phyloP scores from a whole-genome alignment of 2,888 invertebrate genomes.

The Drosophila kanekoi region DNA sequence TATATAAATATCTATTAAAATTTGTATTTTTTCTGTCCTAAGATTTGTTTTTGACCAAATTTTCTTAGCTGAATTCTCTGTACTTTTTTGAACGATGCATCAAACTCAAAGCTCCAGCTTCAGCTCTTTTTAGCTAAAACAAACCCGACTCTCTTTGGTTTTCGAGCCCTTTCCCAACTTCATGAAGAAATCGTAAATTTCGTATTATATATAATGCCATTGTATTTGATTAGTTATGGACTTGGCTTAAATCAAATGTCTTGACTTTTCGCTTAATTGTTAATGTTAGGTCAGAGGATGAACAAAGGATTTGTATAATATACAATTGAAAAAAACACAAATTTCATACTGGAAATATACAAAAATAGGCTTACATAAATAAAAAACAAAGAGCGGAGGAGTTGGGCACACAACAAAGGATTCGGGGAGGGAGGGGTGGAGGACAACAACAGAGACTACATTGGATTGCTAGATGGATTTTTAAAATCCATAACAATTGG shows the following conservation, averaged over 20 bases:
- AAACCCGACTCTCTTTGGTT: no score
- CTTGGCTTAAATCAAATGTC: constrained; percentile 6
- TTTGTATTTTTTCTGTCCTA: not conserved
- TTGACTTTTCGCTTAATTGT: constrained; percentile 5
- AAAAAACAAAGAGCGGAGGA: constrained; percentile 21
- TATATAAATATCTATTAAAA: not conserved
- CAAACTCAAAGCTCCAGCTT: no score
- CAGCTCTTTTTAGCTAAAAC: no score
- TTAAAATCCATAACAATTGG: constrained; percentile 37
- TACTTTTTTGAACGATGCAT: no score
- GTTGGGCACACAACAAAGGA: not conserved
- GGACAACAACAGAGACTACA: constrained; percentile 3
- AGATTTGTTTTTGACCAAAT: not conserved
- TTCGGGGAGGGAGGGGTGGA: not conserved
- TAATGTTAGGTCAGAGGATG: not conserved
- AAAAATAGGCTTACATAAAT: constrained; percentile 36
- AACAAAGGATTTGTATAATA: constrained; percentile 16
- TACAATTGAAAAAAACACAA: constrained; percentile 27
- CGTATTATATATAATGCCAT: constrained; percentile 11
- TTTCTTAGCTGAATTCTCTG: not conserved
- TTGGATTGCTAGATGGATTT: constrained; percentile 21
- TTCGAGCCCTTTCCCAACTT: no score
- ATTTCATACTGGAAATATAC: constrained; percentile 21
- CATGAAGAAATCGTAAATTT: no score
- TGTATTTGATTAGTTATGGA: constrained; percentile 22